Base-by-base conservation (phyloP, 1,140 invertebrate species). In the Papilio aristodemus region DNA sequence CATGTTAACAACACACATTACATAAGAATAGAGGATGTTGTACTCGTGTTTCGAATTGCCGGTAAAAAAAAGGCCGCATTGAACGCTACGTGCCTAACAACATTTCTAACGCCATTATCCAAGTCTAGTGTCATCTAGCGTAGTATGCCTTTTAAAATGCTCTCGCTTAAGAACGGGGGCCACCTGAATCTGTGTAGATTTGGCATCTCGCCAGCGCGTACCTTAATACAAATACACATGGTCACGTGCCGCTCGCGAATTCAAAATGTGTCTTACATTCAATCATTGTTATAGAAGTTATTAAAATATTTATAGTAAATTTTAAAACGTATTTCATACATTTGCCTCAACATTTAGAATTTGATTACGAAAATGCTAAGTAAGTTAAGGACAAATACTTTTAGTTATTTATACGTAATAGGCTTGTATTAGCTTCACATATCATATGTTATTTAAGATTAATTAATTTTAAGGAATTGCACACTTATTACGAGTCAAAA, bases 181-280 rank as follows among this genome's bases (percentile, higher is more conserved):
- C 71, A 71, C 70, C 64, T 73, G 78, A 78, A 78, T 78, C 78
- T 72, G 71, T 72, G 69, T 66, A 69, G 46, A 69, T 67, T 66
- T 83, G 80, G 80, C 78, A 9, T 25, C 14, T 9, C 37, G 77
- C 80, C 80, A 82, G 63, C 54, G 71, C 68, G 63, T 75, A 79
- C 78, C 80, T 78, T 79, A 57, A 67, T 67, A 66, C 58, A 62
- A 71, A 71, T 19, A 75, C 50, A 73, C 37, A 68, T 36, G 62
- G 41, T 66, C 41, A 66, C 63, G 60, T 63, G 0, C 37, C 22
- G 1, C 19, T 27, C 38, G 13, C 19, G 17, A 62, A 36, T 17
- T 36, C 11, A 5, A 62, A 19, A 38, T 36, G 3, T 22, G 27
- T 36, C 25, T 4, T n/a, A 32, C 5, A n/a, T n/a, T 17, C 41